A percentile compares a stretch with the other conserved stretches of the same genome.
Conservation (phyloP, 2,797 vertebrate species). For the Hylomyscus alleni region DNA sequence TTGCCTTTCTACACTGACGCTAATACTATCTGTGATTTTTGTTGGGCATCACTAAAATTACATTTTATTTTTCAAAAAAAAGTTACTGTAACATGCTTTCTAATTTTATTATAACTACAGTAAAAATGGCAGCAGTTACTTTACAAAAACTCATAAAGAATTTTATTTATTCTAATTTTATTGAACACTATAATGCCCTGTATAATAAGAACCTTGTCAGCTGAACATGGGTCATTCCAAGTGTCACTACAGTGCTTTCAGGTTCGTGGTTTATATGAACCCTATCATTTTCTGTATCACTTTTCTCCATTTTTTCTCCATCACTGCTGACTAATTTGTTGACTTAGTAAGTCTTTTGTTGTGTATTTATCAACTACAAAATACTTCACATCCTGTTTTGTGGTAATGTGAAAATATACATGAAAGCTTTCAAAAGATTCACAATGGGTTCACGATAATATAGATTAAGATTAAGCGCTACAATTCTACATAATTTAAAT, state of each 20-base stretch:
- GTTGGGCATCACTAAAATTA: slow-evolving; percentile 52
- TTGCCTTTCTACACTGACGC: slow-evolving; percentile 14
- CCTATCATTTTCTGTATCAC: neutral
- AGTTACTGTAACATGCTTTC: slow-evolving; percentile 16
- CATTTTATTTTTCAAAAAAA: slow-evolving; percentile 46
- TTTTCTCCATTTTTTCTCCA: neutral
- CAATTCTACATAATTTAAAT: neutral
- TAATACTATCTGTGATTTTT: slow-evolving; percentile 46
- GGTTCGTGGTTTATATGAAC: neutral
- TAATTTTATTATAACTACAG: slow-evolving; percentile 59
- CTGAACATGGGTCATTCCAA: neutral
- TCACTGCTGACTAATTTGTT: neutral
- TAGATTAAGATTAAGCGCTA: neutral
- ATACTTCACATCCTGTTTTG: slow-evolving; percentile 1
- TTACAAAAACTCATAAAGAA: slow-evolving; percentile 33
- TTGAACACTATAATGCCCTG: neutral
- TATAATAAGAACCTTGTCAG: neutral
- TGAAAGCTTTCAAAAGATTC: slow-evolving; percentile 39
- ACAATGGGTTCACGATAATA: neutral
- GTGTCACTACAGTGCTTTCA: neutral
- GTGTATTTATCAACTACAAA: slow-evolving; percentile 29
- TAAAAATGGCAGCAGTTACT: slow-evolving; percentile 57
- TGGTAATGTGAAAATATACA: neutral
- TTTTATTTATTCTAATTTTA: slow-evolving; percentile 61
- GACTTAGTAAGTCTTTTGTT: neutral